phyloP scores from a whole-genome alignment of 2,797 vertebrate species.

The Hydrophis major region DNA sequence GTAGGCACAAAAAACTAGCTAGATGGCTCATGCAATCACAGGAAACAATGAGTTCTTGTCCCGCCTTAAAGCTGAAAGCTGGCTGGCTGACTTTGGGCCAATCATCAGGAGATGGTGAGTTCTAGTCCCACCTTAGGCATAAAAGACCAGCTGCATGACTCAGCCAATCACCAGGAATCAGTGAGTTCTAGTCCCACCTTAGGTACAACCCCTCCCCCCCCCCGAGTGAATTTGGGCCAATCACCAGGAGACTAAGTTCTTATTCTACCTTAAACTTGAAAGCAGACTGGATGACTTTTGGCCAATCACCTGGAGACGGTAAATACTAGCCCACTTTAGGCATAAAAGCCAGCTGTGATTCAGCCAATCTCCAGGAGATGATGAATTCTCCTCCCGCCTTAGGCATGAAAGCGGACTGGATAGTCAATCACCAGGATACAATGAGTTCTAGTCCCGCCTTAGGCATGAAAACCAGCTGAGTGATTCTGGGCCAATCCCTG shows the following conservation, averaged over 20 bases:
- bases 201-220: too few relatives aligned
- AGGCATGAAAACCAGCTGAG: neutral
- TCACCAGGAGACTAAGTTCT: too few relatives aligned
- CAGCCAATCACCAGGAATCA: too few relatives aligned
- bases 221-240: too few relatives aligned
- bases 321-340: neutral
- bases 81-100: too few relatives aligned
- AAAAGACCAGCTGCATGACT: neutral
- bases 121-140: too few relatives aligned
- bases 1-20: neutral
- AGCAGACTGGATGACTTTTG: too few relatives aligned
- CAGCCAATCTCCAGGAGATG: neutral
- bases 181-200: too few relatives aligned
- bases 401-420: neutral
- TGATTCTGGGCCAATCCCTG: neutral
- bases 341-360: neutral
- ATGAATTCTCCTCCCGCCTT: neutral
- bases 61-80: neutral
- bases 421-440: neutral
- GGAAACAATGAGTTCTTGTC: neutral
- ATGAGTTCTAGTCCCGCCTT: neutral
- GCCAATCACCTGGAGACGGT: neutral
- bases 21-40: neutral
- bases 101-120: too few relatives aligned
- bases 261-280: too few relatives aligned